Evolutionary conservation across 1,140 invertebrate genomes (phyloP), one percentile per base, ranked within the genome.

Genomic region (Uloborus diversus): DNA sequence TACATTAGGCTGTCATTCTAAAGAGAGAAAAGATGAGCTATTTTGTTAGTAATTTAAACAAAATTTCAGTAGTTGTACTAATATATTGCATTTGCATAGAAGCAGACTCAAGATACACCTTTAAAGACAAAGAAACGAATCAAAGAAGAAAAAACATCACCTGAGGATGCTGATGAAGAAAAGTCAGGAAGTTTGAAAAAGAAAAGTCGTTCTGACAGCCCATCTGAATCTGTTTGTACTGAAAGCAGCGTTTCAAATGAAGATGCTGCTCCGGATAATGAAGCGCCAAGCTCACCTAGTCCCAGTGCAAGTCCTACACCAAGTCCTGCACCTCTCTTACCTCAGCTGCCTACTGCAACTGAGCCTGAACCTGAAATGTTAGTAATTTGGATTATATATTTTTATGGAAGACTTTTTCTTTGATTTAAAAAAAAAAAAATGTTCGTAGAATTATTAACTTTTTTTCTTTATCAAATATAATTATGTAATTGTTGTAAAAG

Each of bases 91-190:
- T n/a, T n/a, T n/a, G n/a, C n/a, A n/a, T n/a, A 79, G 64, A 79
- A 80, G 37, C 42, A 51, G 49, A 1, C 25, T 23, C 4, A 32
- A 25, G 79, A 81, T 35, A 37, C n/a, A 42, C 7, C 37, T 14
- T 32, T 17, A 13, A 81, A 75, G 61, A 30, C 53, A 7, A 78
- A 69, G 51, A 81, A 78, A 4, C 32, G 89, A 92, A 27, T 90
- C 89, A 35, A 88, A 90, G 65, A 90, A 85, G 69, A 80, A 79
- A 56, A 81, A 83, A 32, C 13, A 47, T 42, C 56, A 33, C 51
- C 47, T 13, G 70, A 81, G 20, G 61, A 79, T n/a, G 33, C 3
- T 23, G 70, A 75, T 3, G 79, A 93, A 93, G 84, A 93, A 92
- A 85, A 89, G 91, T 69, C 80, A 17, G 49, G 57, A 47, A 49